phyloP scores from a whole-genome alignment of 2,888 invertebrate species.

The Spodoptera exigua region DNA sequence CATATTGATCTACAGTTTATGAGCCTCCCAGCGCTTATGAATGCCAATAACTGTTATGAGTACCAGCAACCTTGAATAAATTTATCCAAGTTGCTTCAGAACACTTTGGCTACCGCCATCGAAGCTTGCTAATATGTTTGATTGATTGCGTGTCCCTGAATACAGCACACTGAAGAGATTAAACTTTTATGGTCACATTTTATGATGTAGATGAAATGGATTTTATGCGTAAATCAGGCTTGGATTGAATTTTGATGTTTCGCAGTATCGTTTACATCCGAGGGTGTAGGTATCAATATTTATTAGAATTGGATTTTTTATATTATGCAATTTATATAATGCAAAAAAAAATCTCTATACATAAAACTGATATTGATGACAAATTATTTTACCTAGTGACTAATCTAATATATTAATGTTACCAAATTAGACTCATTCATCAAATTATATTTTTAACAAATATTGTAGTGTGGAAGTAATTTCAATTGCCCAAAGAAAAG shows the following conservation, averaged over 20 bases:
- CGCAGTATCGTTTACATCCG: slow-evolving; percentile 37
- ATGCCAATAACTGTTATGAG: slow-evolving; percentile 68
- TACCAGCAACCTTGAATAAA: slow-evolving; percentile 38
- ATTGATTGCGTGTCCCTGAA: slow-evolving; percentile 60
- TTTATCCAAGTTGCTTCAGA: slow-evolving; percentile 25
- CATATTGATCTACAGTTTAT: slow-evolving; percentile 77
- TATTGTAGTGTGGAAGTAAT: too few species aligned
- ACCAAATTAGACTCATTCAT: too few species aligned
- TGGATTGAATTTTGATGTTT: slow-evolving; percentile 53
- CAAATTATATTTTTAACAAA: too few species aligned
- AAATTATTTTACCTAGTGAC: too few species aligned
- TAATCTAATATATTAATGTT: too few species aligned
- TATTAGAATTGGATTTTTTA: slow-evolving; percentile 36
- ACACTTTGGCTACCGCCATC: slow-evolving; percentile 20
- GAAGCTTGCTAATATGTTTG: slow-evolving; percentile 43
- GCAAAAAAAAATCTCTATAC: too few species aligned
- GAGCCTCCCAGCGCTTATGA: slow-evolving; percentile 70
- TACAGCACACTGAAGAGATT: slow-evolving; percentile 37
- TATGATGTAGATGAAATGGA: slow-evolving; percentile 45
- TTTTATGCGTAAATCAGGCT: slow-evolving; percentile 48
- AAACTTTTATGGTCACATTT: slow-evolving; percentile 50
- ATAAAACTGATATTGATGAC: too few species aligned
- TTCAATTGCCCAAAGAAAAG: too few species aligned
- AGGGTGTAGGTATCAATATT: slow-evolving; percentile 45
- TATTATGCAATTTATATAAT: slow-evolving; percentile 45